These are phyloP conservation scores for Lasioglossum pauxillum DNA, from an alignment of 2,888 invertebrate species.

Conservation along the genomic window DNA sequence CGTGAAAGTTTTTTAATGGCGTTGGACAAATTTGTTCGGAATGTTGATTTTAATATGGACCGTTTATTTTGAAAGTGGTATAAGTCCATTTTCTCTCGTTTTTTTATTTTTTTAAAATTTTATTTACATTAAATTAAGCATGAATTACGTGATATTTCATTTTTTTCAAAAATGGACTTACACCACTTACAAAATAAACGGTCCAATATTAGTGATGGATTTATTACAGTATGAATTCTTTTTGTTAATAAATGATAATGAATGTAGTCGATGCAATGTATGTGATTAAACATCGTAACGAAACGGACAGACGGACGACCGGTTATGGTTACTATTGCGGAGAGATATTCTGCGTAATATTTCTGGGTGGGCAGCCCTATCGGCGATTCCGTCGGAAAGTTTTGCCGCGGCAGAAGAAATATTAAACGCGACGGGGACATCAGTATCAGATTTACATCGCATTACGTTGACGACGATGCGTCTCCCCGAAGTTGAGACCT, in stretches of 20 bases:
- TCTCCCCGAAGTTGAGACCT: constrained; percentile 45
- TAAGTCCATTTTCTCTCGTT: no score
- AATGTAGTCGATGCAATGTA: no score
- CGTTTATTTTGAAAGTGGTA: no score
- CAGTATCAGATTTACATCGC: constrained; percentile 56
- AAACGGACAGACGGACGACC: background rate
- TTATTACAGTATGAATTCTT: background rate
- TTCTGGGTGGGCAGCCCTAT: constrained; percentile 3
- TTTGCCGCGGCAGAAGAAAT: constrained; percentile 7
- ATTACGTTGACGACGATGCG: constrained; percentile 48
- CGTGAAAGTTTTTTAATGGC: background rate
- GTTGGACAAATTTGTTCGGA: background rate
- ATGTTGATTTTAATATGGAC: background rate
- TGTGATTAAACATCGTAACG: background rate
- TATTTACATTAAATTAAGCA: no score
- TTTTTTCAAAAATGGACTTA: no score
- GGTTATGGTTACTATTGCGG: background rate
- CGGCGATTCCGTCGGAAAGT: constrained; percentile 17
- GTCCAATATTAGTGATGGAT: background rate
- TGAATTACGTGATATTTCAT: no score
- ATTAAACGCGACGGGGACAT: constrained; percentile 47
- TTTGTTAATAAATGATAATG: background rate
- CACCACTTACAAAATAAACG: no score
- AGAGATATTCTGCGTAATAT: background rate
- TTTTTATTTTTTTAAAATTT: no score